phyloP scores from a whole-genome alignment of 2,888 invertebrate species.

The Melipona beecheii region DNA sequence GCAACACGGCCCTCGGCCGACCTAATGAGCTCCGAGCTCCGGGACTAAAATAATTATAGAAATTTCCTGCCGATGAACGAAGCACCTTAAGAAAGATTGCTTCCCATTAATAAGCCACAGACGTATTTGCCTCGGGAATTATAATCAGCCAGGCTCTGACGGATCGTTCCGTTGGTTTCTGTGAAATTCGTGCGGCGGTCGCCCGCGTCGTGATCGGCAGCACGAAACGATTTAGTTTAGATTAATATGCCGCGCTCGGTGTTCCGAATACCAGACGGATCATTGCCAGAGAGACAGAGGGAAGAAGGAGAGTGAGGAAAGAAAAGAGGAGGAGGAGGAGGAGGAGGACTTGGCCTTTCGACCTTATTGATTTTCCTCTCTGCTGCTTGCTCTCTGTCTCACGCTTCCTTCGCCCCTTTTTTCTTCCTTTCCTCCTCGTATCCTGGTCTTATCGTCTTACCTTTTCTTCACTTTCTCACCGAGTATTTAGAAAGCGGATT shows the following conservation, averaged over 20 bases:
- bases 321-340: slow-evolving; percentile 14
- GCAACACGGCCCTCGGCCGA: slow-evolving; percentile 44
- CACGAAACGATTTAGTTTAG: slow-evolving; percentile 63
- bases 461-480: slow-evolving; percentile 7
- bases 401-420: neutral
- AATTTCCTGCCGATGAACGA: slow-evolving; percentile 74
- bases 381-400: slow-evolving; percentile 38
- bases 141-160: slow-evolving; percentile 64
- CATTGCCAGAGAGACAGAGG: neutral
- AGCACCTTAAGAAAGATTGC: slow-evolving; percentile 73
- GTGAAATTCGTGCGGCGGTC: slow-evolving; percentile 62
- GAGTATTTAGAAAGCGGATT: too few species aligned
- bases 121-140: slow-evolving; percentile 73
- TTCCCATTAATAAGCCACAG: slow-evolving; percentile 72
- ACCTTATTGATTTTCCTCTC: slow-evolving; percentile 61
- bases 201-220: slow-evolving; percentile 22
- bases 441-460: neutral
- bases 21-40: slow-evolving; percentile 71
- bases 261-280: slow-evolving; percentile 28
- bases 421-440: neutral
- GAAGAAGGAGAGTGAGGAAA: neutral
- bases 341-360: slow-evolving; percentile 53
- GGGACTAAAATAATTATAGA: slow-evolving; percentile 74
- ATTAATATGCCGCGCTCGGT: slow-evolving; percentile 62
- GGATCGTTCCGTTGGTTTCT: slow-evolving; percentile 57